These are phyloP conservation scores for Araneus ventricosus DNA, from an alignment of 1,140 invertebrate genomes.

Conservation along the genomic window DNA sequence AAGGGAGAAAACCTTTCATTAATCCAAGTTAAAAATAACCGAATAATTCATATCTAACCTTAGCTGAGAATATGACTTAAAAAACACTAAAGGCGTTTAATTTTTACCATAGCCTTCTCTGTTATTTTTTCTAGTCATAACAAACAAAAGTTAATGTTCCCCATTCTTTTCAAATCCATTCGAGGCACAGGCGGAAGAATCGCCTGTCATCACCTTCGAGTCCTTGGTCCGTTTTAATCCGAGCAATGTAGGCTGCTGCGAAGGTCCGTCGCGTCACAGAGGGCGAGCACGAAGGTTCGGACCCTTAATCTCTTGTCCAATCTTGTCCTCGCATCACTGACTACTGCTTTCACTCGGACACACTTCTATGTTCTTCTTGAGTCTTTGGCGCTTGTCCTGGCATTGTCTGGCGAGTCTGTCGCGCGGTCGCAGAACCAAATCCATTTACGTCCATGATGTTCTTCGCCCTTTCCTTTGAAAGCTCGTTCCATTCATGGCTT, in stretches of 20 bases:
- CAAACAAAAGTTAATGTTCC: background rate
- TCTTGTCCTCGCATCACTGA: background rate
- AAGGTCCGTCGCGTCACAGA: slow-evolving; percentile 9
- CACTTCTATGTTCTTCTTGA: slow-evolving; percentile 6
- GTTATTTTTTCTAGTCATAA: background rate
- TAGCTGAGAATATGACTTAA: too few species aligned
- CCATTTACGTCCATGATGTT: background rate
- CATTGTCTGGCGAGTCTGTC: slow-evolving; percentile 3
- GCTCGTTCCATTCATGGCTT: background rate
- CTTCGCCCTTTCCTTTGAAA: slow-evolving; percentile 20
- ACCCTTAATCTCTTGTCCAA: slow-evolving; percentile 12
- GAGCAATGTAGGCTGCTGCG: background rate
- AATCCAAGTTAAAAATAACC: too few species aligned
- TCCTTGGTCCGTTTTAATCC: slow-evolving; percentile 7
- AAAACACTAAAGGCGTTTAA: too few species aligned
- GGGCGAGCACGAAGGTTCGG: slow-evolving; percentile 9
- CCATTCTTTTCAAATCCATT: background rate
- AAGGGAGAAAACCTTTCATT: too few species aligned
- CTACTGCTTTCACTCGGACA: background rate
- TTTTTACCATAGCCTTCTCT: too few species aligned
- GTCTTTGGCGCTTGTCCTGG: slow-evolving; percentile 7
- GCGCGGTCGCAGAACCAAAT: background rate
- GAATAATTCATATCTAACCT: too few species aligned
- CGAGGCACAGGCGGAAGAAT: background rate
- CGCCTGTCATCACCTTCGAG: background rate